Evolutionary conservation across 1,140 invertebrate genomes (phyloP).

Genomic region (Amphibalanus amphitrite): DNA sequence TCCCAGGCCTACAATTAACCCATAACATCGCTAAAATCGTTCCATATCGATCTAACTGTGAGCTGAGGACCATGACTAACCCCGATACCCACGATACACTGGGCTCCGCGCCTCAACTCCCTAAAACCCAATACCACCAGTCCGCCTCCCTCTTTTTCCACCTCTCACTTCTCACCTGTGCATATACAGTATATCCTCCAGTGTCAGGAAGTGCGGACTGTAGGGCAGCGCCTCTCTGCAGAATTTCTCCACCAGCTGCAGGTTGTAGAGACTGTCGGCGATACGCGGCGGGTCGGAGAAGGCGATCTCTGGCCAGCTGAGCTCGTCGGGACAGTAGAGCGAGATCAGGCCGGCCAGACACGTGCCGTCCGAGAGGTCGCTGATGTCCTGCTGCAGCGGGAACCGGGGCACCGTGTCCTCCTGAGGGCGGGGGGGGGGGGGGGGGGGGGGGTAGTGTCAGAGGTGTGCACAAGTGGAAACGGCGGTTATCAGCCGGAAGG

Average conservation of each 20-base stretch:
- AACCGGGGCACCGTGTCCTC: conserved; percentile 24
- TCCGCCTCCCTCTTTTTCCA: background rate
- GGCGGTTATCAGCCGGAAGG: too few species aligned
- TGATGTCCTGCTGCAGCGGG: conserved; percentile 38
- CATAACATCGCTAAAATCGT: too few species aligned
- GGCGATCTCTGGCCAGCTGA: conserved; percentile 53
- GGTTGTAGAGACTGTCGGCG: conserved; percentile 83
- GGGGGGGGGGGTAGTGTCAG: too few species aligned
- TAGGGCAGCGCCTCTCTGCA: conserved; percentile 61
- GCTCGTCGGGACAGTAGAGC: conserved; percentile 80
- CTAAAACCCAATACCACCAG: too few species aligned
- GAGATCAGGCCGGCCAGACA: conserved; percentile 72
- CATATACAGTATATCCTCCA: conserved; percentile 91
- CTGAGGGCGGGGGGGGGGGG: conserved; percentile 4
- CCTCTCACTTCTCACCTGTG: conserved; percentile 48
- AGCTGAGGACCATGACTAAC: too few species aligned
- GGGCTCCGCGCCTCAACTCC: too few species aligned
- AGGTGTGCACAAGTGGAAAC: too few species aligned
- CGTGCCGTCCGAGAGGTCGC: conserved; percentile 79
- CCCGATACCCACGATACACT: too few species aligned
- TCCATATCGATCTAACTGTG: too few species aligned
- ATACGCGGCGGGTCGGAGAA: conserved; percentile 46
- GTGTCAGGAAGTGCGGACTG: conserved; percentile 83
- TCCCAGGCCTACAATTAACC: too few species aligned
- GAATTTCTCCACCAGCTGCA: conserved; percentile 74